Conservation (phyloP, 2,888 invertebrate genomes). For the Elysia crispata region DNA sequence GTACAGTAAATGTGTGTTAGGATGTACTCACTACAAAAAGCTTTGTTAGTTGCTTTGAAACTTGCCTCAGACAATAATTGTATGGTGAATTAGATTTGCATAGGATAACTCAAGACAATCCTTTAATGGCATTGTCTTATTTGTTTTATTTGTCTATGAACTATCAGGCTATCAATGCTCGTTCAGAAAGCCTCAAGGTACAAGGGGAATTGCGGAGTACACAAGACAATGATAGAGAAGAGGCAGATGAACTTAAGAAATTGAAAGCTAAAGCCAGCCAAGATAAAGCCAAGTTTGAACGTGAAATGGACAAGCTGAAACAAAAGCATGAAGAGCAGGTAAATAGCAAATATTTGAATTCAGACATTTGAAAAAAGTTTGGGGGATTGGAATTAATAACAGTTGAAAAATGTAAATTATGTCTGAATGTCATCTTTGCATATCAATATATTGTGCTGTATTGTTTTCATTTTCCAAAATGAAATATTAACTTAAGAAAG, state of each 20-base stretch:
- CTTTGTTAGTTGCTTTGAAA: too few relatives aligned
- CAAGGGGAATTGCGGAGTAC: conserved; percentile 59
- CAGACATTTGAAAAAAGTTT: too few relatives aligned
- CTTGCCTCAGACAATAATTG: not conserved
- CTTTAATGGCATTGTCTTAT: not conserved
- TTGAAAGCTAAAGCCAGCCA: conserved; percentile 60
- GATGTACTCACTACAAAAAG: too few relatives aligned
- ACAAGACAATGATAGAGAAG: conserved; percentile 58
- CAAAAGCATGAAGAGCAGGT: conserved; percentile 65
- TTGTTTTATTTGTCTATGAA: not conserved
- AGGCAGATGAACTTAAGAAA: conserved; percentile 55
- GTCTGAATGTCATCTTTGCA: too few relatives aligned
- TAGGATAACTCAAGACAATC: not conserved
- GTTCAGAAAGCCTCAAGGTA: conserved; percentile 57
- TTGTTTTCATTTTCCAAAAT: too few relatives aligned
- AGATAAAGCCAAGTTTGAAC: conserved; percentile 58
- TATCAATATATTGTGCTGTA: too few relatives aligned
- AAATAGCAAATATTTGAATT: too few relatives aligned
- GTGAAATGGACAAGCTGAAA: conserved; percentile 58
- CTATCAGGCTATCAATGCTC: conserved; percentile 61
- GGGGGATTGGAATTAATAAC: too few relatives aligned
- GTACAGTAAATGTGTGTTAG: too few relatives aligned
- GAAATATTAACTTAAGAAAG: too few relatives aligned
- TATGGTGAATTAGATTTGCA: not conserved
- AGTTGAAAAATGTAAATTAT: too few relatives aligned